Evolutionary conservation across 2,888 invertebrate species (phyloP).

Genomic region (Polydrusus cervinus): DNA sequence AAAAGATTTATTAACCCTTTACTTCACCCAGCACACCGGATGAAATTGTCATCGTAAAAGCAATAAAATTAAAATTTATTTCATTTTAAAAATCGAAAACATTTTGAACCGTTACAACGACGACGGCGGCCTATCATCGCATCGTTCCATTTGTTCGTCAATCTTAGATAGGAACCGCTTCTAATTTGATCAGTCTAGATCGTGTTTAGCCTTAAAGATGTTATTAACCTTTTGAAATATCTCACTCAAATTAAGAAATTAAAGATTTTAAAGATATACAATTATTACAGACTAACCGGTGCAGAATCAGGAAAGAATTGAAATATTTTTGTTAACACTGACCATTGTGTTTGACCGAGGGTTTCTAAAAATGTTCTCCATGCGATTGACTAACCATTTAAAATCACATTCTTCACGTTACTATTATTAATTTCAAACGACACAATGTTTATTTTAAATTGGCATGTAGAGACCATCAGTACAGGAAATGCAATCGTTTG

Average conservation of each 20-base stretch:
- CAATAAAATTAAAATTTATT: constrained; percentile 35
- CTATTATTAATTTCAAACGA: no score
- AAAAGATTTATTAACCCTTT: constrained; percentile 22
- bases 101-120: constrained; percentile 11
- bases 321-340: neutral
- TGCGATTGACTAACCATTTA: no score
- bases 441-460: neutral
- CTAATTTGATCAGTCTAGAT: neutral
- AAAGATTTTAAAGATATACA: no score
- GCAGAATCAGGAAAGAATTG: no score
- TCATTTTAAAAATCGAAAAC: constrained; percentile 24
- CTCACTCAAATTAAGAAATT: neutral
- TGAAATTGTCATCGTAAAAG: constrained; percentile 28
- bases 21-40: constrained; percentile 9
- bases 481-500: constrained; percentile 21
- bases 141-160: constrained; percentile 12
- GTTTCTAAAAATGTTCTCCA: no score
- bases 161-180: neutral
- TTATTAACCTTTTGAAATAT: constrained; percentile 1
- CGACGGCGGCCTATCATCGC: neutral
- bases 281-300: no score
- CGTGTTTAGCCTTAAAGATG: neutral
- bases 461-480: neutral
- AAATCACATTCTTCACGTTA: no score
- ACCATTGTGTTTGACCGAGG: no score